These are phyloP conservation scores for Chauna torquata DNA, from an alignment of 2,113 vertebrate genomes.

Conservation along the genomic window DNA sequence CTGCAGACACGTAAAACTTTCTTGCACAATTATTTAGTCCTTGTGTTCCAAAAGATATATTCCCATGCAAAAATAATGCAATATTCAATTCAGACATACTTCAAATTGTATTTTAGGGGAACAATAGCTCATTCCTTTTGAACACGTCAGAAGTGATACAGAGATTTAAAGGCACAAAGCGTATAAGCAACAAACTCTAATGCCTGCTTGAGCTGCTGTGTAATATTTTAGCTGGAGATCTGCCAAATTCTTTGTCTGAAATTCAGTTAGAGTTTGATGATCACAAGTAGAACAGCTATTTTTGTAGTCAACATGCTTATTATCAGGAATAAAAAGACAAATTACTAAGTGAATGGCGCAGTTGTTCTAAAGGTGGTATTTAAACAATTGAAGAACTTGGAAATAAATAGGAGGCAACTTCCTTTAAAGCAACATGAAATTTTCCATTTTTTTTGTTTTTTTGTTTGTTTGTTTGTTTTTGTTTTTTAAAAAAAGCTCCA, in stretches of 20 bases:
- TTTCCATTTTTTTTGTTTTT: too few species aligned
- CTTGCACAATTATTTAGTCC: background rate
- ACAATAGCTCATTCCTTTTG: background rate
- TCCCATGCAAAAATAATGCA: background rate
- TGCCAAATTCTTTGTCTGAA: background rate
- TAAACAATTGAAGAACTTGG: background rate
- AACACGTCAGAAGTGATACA: background rate
- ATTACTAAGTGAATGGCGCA: background rate
- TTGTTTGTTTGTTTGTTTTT: too few species aligned
- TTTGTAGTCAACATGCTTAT: background rate
- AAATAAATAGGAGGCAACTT: slow-evolving; percentile 42
- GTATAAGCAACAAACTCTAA: background rate
- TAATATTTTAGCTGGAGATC: slow-evolving; percentile 9
- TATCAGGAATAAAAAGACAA: background rate
- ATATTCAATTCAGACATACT: background rate
- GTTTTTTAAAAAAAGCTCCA: too few species aligned
- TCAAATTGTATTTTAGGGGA: background rate
- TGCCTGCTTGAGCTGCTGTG: background rate
- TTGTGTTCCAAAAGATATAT: background rate
- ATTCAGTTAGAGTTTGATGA: background rate
- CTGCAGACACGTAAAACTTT: background rate
- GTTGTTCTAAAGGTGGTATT: slow-evolving; percentile 23
- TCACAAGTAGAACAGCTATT: background rate
- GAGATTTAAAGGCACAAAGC: slow-evolving; percentile 5
- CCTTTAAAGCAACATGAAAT: too few species aligned